Percentiles rank a stretch among this genome's conserved stretches.
Conservation (phyloP, 1,140 invertebrate genomes). For the Macrosteles quadrilineatus region DNA sequence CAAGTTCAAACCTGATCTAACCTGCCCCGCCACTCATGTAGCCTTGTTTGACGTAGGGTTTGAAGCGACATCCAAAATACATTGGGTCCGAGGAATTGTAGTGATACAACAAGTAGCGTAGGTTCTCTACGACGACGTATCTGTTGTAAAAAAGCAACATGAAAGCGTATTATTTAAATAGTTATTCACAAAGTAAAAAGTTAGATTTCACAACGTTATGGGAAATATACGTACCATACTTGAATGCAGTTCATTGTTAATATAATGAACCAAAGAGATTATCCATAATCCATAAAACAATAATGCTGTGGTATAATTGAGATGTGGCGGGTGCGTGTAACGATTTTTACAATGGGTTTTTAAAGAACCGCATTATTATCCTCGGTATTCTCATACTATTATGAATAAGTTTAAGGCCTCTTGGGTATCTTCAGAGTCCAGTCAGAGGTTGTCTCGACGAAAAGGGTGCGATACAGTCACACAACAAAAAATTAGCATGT, state of each 20-base stretch:
- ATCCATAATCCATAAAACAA: no score
- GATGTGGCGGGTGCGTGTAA: no score
- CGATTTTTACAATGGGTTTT: no score
- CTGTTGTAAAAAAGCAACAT: slow-evolving; percentile 62
- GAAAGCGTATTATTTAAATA: no score
- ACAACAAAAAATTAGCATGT: no score
- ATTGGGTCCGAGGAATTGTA: slow-evolving; percentile 70
- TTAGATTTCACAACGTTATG: neutral
- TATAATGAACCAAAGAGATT: neutral
- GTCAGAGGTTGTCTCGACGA: no score
- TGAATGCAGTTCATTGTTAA: neutral
- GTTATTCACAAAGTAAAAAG: neutral
- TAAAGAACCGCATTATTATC: no score
- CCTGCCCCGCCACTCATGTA: neutral
- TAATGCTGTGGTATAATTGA: no score
- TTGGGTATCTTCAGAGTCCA: no score
- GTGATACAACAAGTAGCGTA: slow-evolving; percentile 81
- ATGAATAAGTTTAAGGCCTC: no score
- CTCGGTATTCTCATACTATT: no score
- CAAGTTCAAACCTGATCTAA: neutral
- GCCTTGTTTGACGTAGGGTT: neutral
- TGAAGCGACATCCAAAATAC: slow-evolving; percentile 90
- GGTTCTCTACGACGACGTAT: slow-evolving; percentile 89
- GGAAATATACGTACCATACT: neutral
- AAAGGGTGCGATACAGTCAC: no score